Conservation (phyloP, 1,140 invertebrate species). For the Drosophila mojavensis region DNA sequence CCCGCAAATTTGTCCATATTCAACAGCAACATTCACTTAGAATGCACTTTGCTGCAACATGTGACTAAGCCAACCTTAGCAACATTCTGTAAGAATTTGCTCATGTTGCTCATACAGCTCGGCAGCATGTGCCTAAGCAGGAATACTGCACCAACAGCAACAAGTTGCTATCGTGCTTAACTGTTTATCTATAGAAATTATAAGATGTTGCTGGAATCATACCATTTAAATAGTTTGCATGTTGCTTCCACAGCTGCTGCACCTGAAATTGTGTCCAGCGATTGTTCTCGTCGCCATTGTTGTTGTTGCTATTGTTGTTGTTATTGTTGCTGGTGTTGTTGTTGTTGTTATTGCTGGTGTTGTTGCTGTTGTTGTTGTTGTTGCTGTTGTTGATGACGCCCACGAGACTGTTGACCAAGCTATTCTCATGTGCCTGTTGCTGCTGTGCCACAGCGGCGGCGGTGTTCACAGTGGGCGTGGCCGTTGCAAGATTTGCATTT, state of each 20-base stretch:
- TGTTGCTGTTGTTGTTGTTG: conserved; percentile 51
- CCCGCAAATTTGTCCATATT: neutral
- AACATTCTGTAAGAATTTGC: neutral
- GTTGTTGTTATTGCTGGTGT: conserved; percentile 53
- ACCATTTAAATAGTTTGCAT: conserved; percentile 84
- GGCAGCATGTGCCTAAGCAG: neutral
- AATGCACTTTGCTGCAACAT: neutral
- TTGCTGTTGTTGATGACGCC: conserved; percentile 66
- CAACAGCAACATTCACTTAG: neutral
- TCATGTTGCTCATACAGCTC: conserved; percentile 1
- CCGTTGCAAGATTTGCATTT: conserved; percentile 75
- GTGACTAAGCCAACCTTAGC: neutral
- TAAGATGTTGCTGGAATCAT: conserved; percentile 43
- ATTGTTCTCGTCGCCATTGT: conserved; percentile 70
- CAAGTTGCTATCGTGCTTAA: neutral
- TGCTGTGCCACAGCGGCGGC: conserved; percentile 61
- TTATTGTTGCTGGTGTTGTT: conserved; percentile 52
- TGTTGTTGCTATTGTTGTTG: conserved; percentile 49
- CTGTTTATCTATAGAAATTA: neutral
- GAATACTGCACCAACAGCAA: neutral
- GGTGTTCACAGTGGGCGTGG: conserved; percentile 62
- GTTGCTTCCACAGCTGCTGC: conserved; percentile 84
- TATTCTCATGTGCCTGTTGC: conserved; percentile 73
- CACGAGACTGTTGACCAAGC: conserved; percentile 75
- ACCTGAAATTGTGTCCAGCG: conserved; percentile 84